A percentile compares a stretch with the other conserved stretches of the same genome.
Evolutionary conservation across 2,113 vertebrate species (phyloP).

Genomic region (Corydoras sp.): DNA sequence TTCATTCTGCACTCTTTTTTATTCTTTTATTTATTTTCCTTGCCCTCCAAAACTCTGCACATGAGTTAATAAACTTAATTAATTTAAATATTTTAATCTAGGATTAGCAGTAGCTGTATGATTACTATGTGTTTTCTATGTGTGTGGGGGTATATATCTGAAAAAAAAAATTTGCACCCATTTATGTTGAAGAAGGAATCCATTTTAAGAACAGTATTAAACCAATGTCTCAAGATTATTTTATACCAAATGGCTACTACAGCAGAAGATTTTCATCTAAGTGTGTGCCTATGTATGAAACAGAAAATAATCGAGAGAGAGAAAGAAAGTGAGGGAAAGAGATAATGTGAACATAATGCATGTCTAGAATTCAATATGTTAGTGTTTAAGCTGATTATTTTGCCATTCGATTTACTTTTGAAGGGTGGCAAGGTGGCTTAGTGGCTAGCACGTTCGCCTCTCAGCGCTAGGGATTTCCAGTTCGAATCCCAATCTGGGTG

Average conservation of each 20-base stretch:
- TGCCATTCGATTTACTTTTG: too few species aligned
- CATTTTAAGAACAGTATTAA: conserved; percentile 35
- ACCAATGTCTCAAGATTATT: conserved; percentile 18
- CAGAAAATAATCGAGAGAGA: neutral
- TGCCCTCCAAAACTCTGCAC: conserved; percentile 51
- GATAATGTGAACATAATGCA: too few species aligned
- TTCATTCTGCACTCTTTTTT: too few species aligned
- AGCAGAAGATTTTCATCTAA: conserved; percentile 14
- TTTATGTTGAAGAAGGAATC: conserved; percentile 25
- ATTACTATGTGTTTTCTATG: conserved; percentile 40
- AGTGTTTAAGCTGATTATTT: too few species aligned
- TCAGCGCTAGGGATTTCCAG: too few species aligned
- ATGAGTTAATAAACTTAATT: too few species aligned
- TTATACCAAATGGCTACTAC: conserved; percentile 37
- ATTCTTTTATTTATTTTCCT: too few species aligned
- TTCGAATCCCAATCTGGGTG: too few species aligned
- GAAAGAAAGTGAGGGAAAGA: too few species aligned
- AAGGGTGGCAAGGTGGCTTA: too few species aligned
- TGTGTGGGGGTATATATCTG: conserved; percentile 24
- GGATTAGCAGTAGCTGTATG: conserved; percentile 43
- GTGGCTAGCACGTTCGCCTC: too few species aligned
- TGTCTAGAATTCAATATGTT: too few species aligned
- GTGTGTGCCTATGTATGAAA: conserved; percentile 11
- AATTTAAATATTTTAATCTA: conserved; percentile 31
- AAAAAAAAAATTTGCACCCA: conserved; percentile 19